Conservation (phyloP, 2,797 vertebrate species). For the Decapterus maruadsi region DNA sequence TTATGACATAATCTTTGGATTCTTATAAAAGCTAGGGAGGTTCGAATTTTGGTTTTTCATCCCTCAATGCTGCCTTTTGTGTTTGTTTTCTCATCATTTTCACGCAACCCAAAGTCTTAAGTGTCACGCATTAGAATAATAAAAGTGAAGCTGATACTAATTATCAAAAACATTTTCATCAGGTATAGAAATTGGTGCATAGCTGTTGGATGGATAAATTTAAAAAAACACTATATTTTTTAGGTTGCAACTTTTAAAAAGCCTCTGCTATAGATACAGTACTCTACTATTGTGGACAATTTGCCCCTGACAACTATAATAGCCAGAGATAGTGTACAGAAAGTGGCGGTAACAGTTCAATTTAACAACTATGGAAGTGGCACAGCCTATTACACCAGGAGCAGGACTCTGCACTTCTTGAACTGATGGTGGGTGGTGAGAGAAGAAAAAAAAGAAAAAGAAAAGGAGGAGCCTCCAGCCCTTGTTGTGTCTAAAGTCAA, state of each 20-base stretch:
- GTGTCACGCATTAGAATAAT: background rate
- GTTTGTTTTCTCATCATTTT: conserved; percentile 63
- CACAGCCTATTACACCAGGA: conserved; percentile 2
- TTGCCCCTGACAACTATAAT: background rate
- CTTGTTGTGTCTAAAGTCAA: conserved; percentile 51
- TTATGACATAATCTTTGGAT: conserved; percentile 82
- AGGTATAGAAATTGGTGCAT: background rate
- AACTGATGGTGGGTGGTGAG: conserved; percentile 36
- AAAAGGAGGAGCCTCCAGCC: conserved; percentile 39
- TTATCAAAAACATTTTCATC: background rate
- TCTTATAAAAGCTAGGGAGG: conserved; percentile 65
- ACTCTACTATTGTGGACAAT: background rate
- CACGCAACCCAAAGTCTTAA: conserved; percentile 34
- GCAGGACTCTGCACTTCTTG: conserved; percentile 22
- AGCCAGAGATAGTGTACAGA: background rate
- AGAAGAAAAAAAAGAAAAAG: conserved; percentile 20
- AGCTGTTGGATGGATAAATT: background rate
- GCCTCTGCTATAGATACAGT: background rate
- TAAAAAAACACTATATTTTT: background rate
- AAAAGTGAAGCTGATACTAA: background rate
- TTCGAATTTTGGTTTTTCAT: conserved; percentile 56
- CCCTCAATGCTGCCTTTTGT: conserved; percentile 48
- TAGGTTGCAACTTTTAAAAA: background rate
- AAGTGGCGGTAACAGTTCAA: background rate
- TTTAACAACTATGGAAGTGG: conserved; percentile 3